Evolutionary conservation across 1,140 invertebrate genomes (phyloP).

Genomic region (Drosophila nigromelanica): DNA sequence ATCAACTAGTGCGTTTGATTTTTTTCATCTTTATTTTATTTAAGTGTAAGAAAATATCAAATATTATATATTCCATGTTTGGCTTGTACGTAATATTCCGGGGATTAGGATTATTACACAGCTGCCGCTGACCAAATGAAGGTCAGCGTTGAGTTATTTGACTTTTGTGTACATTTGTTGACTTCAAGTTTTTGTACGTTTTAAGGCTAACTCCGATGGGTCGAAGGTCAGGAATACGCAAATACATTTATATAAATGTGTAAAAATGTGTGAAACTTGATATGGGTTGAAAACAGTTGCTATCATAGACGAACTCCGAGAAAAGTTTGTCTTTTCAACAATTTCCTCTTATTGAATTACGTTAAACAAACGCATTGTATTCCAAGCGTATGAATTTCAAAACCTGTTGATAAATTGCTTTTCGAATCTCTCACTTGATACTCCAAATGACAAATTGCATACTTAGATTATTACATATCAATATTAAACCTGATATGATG

Average conservation of each 20-base stretch:
- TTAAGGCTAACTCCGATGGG: slow-evolving; percentile 10
- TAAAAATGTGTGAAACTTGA: slow-evolving; percentile 22
- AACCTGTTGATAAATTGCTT: not conserved
- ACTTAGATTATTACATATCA: too few relatives aligned
- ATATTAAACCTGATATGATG: too few relatives aligned
- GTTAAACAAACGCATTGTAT: not conserved
- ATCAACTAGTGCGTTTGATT: not conserved
- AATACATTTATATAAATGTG: not conserved
- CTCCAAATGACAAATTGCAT: not conserved
- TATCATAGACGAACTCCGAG: not conserved
- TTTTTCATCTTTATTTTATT: not conserved
- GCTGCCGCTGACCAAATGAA: slow-evolving; percentile 11
- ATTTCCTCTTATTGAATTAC: not conserved
- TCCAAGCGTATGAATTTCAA: not conserved
- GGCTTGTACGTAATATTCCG: slow-evolving; percentile 23
- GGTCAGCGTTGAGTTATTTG: slow-evolving; percentile 28
- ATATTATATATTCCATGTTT: slow-evolving; percentile 27
- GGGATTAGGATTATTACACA: slow-evolving; percentile 26
- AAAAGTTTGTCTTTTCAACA: slow-evolving; percentile 11
- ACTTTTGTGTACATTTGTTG: slow-evolving; percentile 8
- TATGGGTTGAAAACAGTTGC: slow-evolving; percentile 16
- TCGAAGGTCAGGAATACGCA: slow-evolving; percentile 20
- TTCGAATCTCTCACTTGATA: not conserved
- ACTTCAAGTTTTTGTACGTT: slow-evolving; percentile 24
- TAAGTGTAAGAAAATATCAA: slow-evolving; percentile 4